Evolutionary conservation across 2,797 vertebrate genomes (phyloP), one percentile per base, ranked within the genome.

Genomic region (Onychomys arenicola): DNA sequence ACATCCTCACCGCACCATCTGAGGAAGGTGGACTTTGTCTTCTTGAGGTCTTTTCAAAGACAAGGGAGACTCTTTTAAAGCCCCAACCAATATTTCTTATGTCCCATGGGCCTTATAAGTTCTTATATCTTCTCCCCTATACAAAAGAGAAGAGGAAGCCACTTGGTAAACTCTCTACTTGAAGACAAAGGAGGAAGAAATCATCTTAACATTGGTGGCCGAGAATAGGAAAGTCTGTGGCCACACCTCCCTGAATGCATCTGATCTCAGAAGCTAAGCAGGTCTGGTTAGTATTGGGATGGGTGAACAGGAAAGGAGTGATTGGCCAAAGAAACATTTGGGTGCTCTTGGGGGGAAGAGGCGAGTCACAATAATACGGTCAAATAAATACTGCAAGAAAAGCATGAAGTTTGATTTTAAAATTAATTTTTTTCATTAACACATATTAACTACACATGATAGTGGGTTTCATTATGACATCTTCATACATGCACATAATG

Each of bases 11-110:
- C 27, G 59, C 4, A 55, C 80, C 32, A 67, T 59, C 83, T 29
- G 11, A 94, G 73, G 93, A 52, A 71, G 80, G 27, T 69, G 71
- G 43, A 78, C 25, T 37, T 13, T 61, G 49, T 52, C 67, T 94
- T 95, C 75, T 52, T 94, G 65, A 83, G 57, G 5, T 80, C 89
- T 71, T 59, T 91, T 63, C 86, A 49, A 80, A 96, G 63, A 17
- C 19, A 77, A 81, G 5, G 37, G 32, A 77, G 27, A 21, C 27
- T 83, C 83, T 95, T 52, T 91, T 61, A 61, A 84, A 93, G 46
- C 11, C 9, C 12, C 40, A 67, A 55, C 29, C 80, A 81, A 55
- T 75, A 75, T 49, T 43, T 65, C 23, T 89, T 52, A 55, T 27
- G n/a, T 29, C 2, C 77, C 19, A 11, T 27, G 59, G 57, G 27